Conservation (phyloP, 2,797 vertebrate genomes). For the Allobates femoralis region DNA sequence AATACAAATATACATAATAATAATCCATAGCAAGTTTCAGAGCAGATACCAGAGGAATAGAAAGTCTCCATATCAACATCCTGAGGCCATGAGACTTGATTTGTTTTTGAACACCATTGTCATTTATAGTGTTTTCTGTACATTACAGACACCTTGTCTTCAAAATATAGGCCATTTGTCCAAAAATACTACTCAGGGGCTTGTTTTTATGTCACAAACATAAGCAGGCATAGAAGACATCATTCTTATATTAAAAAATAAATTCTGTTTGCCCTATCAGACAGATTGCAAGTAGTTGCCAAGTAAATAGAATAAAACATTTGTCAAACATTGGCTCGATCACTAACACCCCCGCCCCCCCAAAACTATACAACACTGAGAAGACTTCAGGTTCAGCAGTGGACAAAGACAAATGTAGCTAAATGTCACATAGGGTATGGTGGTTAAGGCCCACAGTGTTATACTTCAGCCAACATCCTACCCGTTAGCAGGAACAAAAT, state of each 20-base stretch:
- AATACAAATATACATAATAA: slow-evolving; percentile 42
- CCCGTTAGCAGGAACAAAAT: not conserved
- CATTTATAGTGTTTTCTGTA: slow-evolving; percentile 5
- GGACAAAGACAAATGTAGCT: not conserved
- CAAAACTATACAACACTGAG: not conserved
- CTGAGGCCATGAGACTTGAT: slow-evolving; percentile 12
- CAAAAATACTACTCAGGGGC: not conserved
- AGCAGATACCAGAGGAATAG: slow-evolving; percentile 21
- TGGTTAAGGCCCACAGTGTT: not conserved
- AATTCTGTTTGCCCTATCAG: slow-evolving; percentile 22
- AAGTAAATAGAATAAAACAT: not conserved
- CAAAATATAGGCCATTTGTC: slow-evolving; percentile 10
- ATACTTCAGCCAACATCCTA: not conserved
- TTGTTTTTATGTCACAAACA: slow-evolving; percentile 7
- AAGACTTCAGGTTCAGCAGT: slow-evolving; percentile 7
- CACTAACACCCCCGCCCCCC: not conserved
- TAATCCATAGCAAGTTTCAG: slow-evolving; percentile 29
- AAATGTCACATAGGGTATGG: not conserved
- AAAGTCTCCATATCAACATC: slow-evolving; percentile 29
- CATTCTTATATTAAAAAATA: slow-evolving; percentile 25
- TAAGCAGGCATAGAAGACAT: slow-evolving; percentile 17
- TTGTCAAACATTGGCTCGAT: not conserved
- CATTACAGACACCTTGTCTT: slow-evolving; percentile 31
- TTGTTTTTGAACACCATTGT: not conserved
- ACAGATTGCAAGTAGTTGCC: not conserved